Base-by-base conservation (phyloP, 2,113 vertebrate genomes). In the Cephalopholis sonnerati region DNA sequence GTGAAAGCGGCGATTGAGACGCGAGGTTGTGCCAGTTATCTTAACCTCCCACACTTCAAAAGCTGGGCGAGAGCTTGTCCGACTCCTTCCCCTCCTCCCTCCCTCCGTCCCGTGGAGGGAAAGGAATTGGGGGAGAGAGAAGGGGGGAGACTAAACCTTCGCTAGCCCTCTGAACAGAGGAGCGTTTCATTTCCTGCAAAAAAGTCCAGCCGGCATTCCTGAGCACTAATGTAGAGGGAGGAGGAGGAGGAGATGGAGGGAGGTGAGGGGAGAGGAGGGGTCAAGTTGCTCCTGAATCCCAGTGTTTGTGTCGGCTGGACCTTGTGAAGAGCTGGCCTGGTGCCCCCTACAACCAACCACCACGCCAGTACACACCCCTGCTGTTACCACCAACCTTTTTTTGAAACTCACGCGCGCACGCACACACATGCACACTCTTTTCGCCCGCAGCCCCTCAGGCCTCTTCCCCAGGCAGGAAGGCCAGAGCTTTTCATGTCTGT, bases 1-100 rank as follows among this genome's bases (percentile, higher is more conserved):
- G 94, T 83, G 81, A 92, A 91, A 95, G 95, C 88, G 2, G 46
- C 90, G 84, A 90, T 86, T 94, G 87, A 93, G 94, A 94, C 89
- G 87, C 82, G 59, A 86, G 91, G 93, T 95, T 78, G 75, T 3
- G 79, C 92, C 94, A 94, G 92, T 96, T 97, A 95, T 96, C 96
- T 96, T 96, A 95, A 96, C 95, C 97, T 96, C 93, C 93, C 94
- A 93, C 94, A 95, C 95, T 96, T 97, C 95, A 96, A 96, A 97
- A 94, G 87, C 87, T 25, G 48, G 80, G 78, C 29, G 44, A 84
- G 82, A 73, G 77, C 81, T 85, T 58, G 79, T 87, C 87, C 73
- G 57, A 85, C 92, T 85, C 87, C 84, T 73, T 81, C 83, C 79
- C 72, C 81, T 51, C 74, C 58, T 63, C 50, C 66, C 57, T 29